Base-by-base conservation (phyloP, 1,140 invertebrate genomes). In the Psilanteris sp. region DNA sequence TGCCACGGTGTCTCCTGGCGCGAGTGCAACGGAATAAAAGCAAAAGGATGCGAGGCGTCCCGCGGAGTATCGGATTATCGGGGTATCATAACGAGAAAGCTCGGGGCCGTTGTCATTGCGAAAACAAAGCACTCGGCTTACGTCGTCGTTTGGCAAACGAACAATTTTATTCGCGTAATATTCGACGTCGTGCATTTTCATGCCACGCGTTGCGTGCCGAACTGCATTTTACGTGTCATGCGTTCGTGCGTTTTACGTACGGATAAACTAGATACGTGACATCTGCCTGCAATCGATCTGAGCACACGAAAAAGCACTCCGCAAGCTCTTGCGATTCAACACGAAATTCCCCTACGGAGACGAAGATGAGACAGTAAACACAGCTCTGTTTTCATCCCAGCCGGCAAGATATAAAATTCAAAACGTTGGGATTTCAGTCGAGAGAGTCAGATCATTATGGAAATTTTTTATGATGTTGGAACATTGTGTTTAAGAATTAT, bases 141-240 rank as follows among this genome's bases (percentile, higher is more conserved):
- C 85, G 84, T 86, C 83, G 84, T 77, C 85, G 80, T 84, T 87
- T 87, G 83, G 85, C 81, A 79, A 78, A 66, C 82, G 78, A 82
- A 80, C 79, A 86, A 87, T 88, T 88, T 88, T 86, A 87, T 88
- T 84, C 82, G 72, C 77, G 80, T 67, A 84, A n/a, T n/a, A 77
- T 82, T 80, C 64, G 78, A 48, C 79, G 79, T 79, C 82, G 83
- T 82, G 82, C 85, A 85, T 85, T 87, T 86, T 84, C 81, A 87
- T 85, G 78, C 80, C 75, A 77, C 48, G 79, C 78, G 79, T 79
- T 75, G 59, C 73, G 79, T 77, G 77, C 71, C 57, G 43, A 67
- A 54, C n/a, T n/a, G n/a, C n/a, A n/a, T n/a, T n/a, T n/a, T n/a
- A 67, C 67, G 74, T 71, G 73, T 80, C 78, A 80, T 72, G 36